Evolutionary conservation across 2,113 vertebrate species (phyloP).

Genomic region (Varanus salvator): DNA sequence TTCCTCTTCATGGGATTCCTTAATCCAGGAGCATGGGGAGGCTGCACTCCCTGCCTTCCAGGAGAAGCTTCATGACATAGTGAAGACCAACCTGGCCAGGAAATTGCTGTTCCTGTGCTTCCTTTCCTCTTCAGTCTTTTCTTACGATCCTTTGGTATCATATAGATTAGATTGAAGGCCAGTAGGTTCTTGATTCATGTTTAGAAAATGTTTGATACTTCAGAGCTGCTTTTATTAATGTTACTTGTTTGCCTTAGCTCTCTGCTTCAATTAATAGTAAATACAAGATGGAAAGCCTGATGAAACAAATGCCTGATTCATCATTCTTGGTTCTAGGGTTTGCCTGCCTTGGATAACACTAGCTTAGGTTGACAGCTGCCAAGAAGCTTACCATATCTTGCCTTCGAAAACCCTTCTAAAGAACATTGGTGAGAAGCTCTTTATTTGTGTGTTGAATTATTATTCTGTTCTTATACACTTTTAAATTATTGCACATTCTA

Average conservation of each 20-base stretch:
- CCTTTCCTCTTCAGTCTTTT: not conserved
- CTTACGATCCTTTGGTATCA: not conserved
- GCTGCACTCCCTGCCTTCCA: no score
- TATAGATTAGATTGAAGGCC: not conserved
- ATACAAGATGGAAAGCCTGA: not conserved
- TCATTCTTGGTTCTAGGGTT: not conserved
- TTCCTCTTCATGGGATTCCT: not conserved
- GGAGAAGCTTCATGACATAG: no score
- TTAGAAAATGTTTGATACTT: not conserved
- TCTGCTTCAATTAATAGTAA: not conserved
- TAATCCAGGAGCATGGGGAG: not conserved
- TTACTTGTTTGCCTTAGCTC: not conserved
- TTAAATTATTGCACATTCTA: not conserved
- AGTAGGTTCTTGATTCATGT: not conserved
- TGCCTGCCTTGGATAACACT: not conserved
- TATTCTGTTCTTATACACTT: not conserved
- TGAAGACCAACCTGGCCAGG: no score
- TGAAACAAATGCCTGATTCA: conserved; percentile 17
- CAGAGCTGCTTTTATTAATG: not conserved
- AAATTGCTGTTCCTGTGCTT: not conserved
- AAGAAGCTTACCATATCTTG: not conserved
- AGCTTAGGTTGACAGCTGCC: not conserved
- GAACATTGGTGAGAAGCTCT: conserved; percentile 3
- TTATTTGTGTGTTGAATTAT: not conserved
- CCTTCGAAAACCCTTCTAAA: not conserved